These are phyloP conservation scores for Zoanthus sociatus DNA, from an alignment of 92 coral and sea anemone genomes.

Conservation along the genomic window DNA sequence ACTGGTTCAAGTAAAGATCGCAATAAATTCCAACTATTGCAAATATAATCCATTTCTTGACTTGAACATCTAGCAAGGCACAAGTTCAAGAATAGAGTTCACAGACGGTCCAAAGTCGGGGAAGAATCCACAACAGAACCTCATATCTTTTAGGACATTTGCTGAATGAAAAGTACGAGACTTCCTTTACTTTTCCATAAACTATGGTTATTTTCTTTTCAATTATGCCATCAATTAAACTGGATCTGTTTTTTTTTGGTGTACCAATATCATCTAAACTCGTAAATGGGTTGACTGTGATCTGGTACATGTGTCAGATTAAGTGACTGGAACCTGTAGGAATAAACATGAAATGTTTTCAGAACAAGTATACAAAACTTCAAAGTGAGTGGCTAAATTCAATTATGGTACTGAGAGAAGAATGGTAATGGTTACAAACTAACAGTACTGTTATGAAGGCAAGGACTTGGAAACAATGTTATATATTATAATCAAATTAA, in stretches of 20 bases:
- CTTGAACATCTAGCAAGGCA: too few species aligned
- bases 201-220: background rate
- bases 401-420: too few species aligned
- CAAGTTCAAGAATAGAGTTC: too few species aligned
- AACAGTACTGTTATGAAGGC: too few species aligned
- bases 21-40: too few species aligned
- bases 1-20: too few species aligned
- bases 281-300: constrained; percentile 99
- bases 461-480: too few species aligned
- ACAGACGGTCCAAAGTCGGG: background rate
- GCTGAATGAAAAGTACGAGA: background rate
- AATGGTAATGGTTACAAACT: too few species aligned
- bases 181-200: background rate
- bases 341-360: constrained; percentile 14
- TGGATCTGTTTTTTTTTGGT: background rate
- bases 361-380: background rate
- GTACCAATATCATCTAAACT: constrained; percentile 81
- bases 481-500: too few species aligned
- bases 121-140: background rate
- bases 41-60: too few species aligned
- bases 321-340: constrained; percentile 88
- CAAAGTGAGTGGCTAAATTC: too few species aligned
- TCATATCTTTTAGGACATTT: background rate
- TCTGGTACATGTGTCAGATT: constrained; percentile 97
- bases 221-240: background rate